These are phyloP conservation scores for Glomeris marginata DNA, from an alignment of 2,888 invertebrate species.

Conservation along the genomic window DNA sequence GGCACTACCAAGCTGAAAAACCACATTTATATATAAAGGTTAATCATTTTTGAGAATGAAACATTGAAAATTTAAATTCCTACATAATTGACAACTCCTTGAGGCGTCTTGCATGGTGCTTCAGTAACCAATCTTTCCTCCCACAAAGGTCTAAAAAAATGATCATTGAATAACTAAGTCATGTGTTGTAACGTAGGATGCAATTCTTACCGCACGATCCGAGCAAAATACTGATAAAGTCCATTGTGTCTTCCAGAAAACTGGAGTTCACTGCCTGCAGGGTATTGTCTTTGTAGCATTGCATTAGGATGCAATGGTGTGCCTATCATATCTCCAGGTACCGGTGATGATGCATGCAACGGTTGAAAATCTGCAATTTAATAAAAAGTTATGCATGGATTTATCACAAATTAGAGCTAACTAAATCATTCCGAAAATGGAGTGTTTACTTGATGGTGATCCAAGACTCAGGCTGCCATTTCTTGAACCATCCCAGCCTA, in stretches of 20 bases:
- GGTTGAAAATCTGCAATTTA: background rate
- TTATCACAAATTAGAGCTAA: background rate
- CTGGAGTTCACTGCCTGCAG: slow-evolving; percentile 21
- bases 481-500: too few relatives aligned
- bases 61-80: slow-evolving; percentile 17
- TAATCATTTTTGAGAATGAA: slow-evolving; percentile 10
- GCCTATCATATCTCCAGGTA: background rate
- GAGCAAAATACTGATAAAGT: slow-evolving; percentile 73
- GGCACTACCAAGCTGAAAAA: slow-evolving; percentile 46
- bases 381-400: background rate
- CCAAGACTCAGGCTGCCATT: background rate
- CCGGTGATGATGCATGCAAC: background rate
- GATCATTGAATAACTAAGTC: background rate
- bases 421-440: background rate
- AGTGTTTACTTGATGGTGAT: background rate
- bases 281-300: too few relatives aligned
- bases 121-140: slow-evolving; percentile 30
- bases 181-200: background rate
- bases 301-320: slow-evolving; percentile 1
- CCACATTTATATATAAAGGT: slow-evolving; percentile 9
- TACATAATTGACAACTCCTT: slow-evolving; percentile 26
- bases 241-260: slow-evolving; percentile 81
- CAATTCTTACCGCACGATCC: slow-evolving; percentile 47
- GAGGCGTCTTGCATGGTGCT: slow-evolving; percentile 19
- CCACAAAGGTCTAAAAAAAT: slow-evolving; percentile 58